These are phyloP conservation scores for Drosophila nikananu DNA, from an alignment of 1,140 invertebrate species.

Conservation along the genomic window DNA sequence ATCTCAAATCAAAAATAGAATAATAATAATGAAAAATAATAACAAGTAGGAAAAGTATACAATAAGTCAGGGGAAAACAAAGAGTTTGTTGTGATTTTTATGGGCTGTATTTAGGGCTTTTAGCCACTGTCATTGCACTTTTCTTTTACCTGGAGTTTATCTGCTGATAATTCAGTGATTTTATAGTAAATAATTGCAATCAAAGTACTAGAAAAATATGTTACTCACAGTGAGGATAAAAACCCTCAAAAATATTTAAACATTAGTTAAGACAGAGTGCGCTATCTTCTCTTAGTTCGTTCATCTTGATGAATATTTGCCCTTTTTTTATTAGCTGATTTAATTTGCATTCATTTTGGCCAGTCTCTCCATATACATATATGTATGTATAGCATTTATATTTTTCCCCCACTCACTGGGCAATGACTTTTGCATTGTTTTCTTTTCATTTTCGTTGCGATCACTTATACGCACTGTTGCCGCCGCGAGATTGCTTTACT, in stretches of 20 bases:
- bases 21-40: neutral
- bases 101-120: slow-evolving; percentile 20
- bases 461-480: slow-evolving; percentile 38
- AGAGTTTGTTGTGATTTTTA: slow-evolving; percentile 29
- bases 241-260: neutral
- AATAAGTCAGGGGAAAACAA: slow-evolving; percentile 9
- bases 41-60: neutral
- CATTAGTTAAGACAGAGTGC: neutral
- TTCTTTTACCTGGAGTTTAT: neutral
- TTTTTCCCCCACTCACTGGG: slow-evolving; percentile 16
- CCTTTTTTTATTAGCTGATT: slow-evolving; percentile 45
- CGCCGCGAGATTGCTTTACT: slow-evolving; percentile 5
- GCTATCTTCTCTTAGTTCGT: slow-evolving; percentile 7
- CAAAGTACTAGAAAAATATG: neutral
- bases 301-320: slow-evolving; percentile 33
- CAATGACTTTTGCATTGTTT: slow-evolving; percentile 46
- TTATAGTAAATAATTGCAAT: neutral
- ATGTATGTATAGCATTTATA: neutral
- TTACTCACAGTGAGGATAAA: neutral
- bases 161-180: neutral
- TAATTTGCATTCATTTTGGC: slow-evolving; percentile 37
- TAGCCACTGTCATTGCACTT: neutral
- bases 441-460: slow-evolving; percentile 5
- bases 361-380: slow-evolving; percentile 8
- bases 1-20: slow-evolving; percentile 3